These are phyloP conservation scores for Charaxes varanes DNA, from an alignment of 1,140 invertebrate genomes.

Conservation along the genomic window DNA sequence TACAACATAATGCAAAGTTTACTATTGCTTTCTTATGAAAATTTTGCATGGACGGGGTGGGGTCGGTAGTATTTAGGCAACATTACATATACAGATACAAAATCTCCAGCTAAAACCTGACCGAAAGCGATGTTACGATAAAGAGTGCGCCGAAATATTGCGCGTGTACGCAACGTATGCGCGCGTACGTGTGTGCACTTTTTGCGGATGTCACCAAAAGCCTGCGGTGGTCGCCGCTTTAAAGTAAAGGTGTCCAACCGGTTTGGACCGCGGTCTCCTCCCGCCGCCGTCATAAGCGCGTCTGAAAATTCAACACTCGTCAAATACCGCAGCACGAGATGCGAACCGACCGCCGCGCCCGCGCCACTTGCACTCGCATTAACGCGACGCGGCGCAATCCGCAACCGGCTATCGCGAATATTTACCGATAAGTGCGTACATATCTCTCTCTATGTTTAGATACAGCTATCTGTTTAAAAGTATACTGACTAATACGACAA, in stretches of 20 bases:
- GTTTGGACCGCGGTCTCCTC: conserved; percentile 57
- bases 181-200: conserved; percentile 38
- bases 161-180: conserved; percentile 39
- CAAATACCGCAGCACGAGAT: conserved; percentile 60
- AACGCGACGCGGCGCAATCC: conserved; percentile 24
- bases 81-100: too few relatives aligned
- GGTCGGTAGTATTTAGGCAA: too few relatives aligned
- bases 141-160: conserved; percentile 40
- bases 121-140: conserved; percentile 44
- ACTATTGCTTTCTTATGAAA: too few relatives aligned
- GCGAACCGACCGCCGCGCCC: conserved; percentile 34
- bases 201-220: conserved; percentile 68
- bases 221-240: conserved; percentile 47
- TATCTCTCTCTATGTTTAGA: too few relatives aligned
- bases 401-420: conserved; percentile 21
- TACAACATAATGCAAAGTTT: too few relatives aligned
- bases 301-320: conserved; percentile 67
- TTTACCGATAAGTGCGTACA: conserved; percentile 1
- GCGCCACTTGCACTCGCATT: conserved; percentile 10
- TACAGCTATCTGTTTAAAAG: too few relatives aligned
- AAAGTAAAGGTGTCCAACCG: conserved; percentile 68
- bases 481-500: too few relatives aligned
- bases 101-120: too few relatives aligned
- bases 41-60: too few relatives aligned
- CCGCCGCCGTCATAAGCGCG: conserved; percentile 50